Conservation (phyloP, 1,140 invertebrate species). For the Macrosteles quadrilineatus region DNA sequence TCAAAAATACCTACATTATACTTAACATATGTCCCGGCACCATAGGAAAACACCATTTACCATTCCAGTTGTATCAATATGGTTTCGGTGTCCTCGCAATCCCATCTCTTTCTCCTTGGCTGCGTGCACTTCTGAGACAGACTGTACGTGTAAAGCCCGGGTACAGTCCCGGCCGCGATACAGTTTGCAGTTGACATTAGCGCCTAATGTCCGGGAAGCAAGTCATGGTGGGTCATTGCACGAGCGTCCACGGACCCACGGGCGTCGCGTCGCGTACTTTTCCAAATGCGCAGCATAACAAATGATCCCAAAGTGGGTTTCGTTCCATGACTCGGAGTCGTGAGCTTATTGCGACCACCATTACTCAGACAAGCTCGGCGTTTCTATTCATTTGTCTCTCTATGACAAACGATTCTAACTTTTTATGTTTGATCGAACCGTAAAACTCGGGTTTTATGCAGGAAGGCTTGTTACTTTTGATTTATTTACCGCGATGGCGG, state of each 20-base stretch:
- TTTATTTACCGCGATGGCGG: too few species aligned
- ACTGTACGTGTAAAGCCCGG: not conserved
- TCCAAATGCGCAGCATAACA: conserved; percentile 11
- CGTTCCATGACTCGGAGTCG: not conserved
- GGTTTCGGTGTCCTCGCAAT: not conserved
- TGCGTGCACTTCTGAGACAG: too few species aligned
- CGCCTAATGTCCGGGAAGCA: not conserved
- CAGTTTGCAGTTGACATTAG: conserved; percentile 16
- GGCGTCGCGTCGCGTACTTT: not conserved
- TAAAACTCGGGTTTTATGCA: not conserved
- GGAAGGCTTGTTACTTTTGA: too few species aligned
- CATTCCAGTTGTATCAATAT: too few species aligned
- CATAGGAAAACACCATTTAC: too few species aligned
- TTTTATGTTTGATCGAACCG: conserved; percentile 2
- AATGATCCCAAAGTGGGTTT: conserved; percentile 16
- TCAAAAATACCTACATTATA: too few species aligned
- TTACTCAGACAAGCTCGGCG: conserved; percentile 5
- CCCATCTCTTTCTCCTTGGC: not conserved
- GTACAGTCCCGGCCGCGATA: not conserved
- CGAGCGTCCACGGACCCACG: not conserved
- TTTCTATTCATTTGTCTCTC: conserved; percentile 13
- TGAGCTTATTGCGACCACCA: not conserved
- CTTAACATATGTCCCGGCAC: too few species aligned
- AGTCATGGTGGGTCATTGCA: not conserved
- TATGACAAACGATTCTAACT: conserved; percentile 4